Conservation (phyloP, 2,888 invertebrate genomes). For the Anoplius nigerrimus region DNA sequence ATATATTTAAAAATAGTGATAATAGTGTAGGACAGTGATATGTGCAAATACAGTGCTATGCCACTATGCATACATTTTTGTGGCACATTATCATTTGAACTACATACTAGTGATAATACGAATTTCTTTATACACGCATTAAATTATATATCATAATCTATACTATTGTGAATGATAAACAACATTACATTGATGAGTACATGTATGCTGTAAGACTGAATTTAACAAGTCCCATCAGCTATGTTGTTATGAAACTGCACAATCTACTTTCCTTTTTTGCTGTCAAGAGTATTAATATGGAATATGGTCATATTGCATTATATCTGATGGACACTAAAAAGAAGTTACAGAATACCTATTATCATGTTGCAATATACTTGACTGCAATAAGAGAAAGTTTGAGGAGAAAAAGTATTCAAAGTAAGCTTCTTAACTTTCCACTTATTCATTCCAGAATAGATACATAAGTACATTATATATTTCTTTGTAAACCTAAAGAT, state of each 20-base stretch:
- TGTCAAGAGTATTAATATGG: no score
- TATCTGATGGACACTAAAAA: no score
- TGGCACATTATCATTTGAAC: constrained; percentile 53
- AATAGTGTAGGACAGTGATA: constrained; percentile 47
- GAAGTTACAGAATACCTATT: no score
- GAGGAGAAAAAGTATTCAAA: constrained; percentile 13
- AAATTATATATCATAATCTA: constrained; percentile 47
- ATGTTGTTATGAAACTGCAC: constrained; percentile 27
- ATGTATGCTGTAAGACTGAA: constrained; percentile 68
- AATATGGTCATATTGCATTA: no score
- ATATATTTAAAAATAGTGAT: constrained; percentile 52
- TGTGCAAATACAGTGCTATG: constrained; percentile 37
- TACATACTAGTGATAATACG: constrained; percentile 46
- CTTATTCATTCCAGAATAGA: no score
- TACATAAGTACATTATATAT: constrained; percentile 12
- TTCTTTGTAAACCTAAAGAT: not conserved
- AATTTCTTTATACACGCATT: constrained; percentile 48
- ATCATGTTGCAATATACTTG: no score
- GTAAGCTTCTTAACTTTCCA: no score
- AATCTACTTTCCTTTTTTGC: no score
- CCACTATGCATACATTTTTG: constrained; percentile 49
- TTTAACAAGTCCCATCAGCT: constrained; percentile 61
- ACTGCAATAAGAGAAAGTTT: not conserved
- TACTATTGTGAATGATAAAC: constrained; percentile 47
- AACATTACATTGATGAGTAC: constrained; percentile 54